Conservation (phyloP, 2,888 invertebrate species). For the Unio delphinus region DNA sequence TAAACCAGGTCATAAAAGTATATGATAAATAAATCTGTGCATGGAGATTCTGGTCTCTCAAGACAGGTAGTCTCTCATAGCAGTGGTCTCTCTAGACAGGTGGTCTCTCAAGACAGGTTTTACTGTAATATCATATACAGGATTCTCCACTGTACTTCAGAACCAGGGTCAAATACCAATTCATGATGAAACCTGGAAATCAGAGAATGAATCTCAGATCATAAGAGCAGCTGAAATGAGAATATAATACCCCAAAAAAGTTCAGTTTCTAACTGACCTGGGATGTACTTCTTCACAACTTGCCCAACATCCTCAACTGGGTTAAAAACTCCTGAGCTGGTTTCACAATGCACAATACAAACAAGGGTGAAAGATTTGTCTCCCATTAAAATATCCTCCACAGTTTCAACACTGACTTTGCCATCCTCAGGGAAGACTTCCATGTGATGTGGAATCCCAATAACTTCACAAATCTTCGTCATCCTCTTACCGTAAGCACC, state of each 20-base stretch:
- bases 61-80: no score
- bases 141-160: no score
- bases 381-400: conserved; percentile 52
- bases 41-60: no score
- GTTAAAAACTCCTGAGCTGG: conserved; percentile 73
- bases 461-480: conserved; percentile 69
- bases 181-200: no score
- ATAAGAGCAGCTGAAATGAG: neutral
- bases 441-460: conserved; percentile 61
- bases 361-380: conserved; percentile 68
- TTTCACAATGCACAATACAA: conserved; percentile 73
- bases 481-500: conserved; percentile 73
- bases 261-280: conserved; percentile 37
- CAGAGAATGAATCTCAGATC: no score
- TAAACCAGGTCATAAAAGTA: no score
- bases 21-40: no score
- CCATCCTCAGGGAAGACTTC: conserved; percentile 69
- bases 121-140: no score
- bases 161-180: no score
- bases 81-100: no score
- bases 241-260: neutral
- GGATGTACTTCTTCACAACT: conserved; percentile 61
- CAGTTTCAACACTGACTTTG: conserved; percentile 52
- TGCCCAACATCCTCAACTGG: conserved; percentile 70
- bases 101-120: no score